Percentiles rank a stretch among this genome's conserved stretches.
phyloP scores from a whole-genome alignment of 1,140 invertebrate genomes.

The Drosophila littoralis region DNA sequence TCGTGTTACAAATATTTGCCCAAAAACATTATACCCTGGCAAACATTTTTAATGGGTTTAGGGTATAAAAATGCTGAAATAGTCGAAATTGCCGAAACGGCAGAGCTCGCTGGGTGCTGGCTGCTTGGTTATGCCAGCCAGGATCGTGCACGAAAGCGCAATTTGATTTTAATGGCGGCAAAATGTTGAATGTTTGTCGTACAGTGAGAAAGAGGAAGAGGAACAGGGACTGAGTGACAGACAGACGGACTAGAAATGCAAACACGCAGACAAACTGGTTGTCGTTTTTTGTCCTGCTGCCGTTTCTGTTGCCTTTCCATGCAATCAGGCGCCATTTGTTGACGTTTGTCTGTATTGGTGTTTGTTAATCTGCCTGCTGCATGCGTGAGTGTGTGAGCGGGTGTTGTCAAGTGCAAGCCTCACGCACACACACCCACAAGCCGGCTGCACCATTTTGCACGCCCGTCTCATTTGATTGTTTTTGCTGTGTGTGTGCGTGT shows the following conservation, averaged over 20 bases:
- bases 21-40: too few species aligned
- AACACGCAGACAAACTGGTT: slow-evolving; percentile 47
- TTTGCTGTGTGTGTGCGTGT: neutral
- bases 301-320: slow-evolving; percentile 32
- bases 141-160: slow-evolving; percentile 70
- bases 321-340: slow-evolving; percentile 80
- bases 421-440: slow-evolving; percentile 23
- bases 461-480: slow-evolving; percentile 8
- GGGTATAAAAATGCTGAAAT: slow-evolving; percentile 66
- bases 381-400: slow-evolving; percentile 17
- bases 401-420: slow-evolving; percentile 37
- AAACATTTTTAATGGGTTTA: too few species aligned
- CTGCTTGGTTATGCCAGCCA: slow-evolving; percentile 1
- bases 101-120: slow-evolving; percentile 14
- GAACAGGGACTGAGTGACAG: neutral
- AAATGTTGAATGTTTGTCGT: slow-evolving; percentile 74
- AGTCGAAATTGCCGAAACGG: slow-evolving; percentile 64
- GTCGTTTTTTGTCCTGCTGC: slow-evolving; percentile 34
- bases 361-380: slow-evolving; percentile 65
- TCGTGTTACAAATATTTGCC: too few species aligned
- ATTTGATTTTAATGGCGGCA: slow-evolving; percentile 83
- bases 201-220: slow-evolving; percentile 31
- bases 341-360: slow-evolving; percentile 51
- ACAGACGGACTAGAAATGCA: slow-evolving; percentile 23
- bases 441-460: slow-evolving; percentile 36